phyloP scores from a whole-genome alignment of 2,113 vertebrate genomes.

The Pardalotus punctatus region DNA sequence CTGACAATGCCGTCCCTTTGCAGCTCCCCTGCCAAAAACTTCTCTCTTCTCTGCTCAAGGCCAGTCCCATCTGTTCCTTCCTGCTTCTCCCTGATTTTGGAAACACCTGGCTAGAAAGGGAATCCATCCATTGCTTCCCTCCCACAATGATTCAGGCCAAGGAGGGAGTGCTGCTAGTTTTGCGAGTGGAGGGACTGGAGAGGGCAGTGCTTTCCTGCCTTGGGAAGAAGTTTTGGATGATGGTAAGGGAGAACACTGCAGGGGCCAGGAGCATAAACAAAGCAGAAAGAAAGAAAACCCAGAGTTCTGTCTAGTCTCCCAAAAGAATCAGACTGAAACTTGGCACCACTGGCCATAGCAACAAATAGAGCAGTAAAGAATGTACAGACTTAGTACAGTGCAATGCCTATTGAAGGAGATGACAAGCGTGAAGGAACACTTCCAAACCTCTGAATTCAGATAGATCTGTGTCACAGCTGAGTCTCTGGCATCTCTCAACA shows the following conservation, averaged over 20 bases:
- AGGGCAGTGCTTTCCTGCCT: not conserved
- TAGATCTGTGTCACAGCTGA: conserved; percentile 9
- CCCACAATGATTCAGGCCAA: not conserved
- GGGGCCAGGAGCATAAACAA: not conserved
- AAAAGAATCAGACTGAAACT: conserved; percentile 10
- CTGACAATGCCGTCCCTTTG: not conserved
- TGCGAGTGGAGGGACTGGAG: not conserved
- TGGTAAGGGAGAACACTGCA: not conserved
- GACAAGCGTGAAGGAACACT: conserved; percentile 14
- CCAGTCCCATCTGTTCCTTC: not conserved
- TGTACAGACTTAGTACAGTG: conserved; percentile 44
- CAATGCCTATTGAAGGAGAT: conserved; percentile 18
- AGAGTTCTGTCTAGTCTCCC: not conserved
- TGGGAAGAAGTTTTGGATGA: not conserved
- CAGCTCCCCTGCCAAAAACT: not conserved
- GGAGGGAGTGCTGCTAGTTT: not conserved
- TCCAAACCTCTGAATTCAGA: conserved; percentile 31
- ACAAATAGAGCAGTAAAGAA: conserved; percentile 55
- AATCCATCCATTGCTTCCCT: not conserved
- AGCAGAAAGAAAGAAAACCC: conserved; percentile 22
- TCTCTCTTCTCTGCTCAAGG: not conserved
- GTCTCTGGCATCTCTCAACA: conserved; percentile 9
- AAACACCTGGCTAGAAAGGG: not conserved
- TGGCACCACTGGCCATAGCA: conserved; percentile 45
- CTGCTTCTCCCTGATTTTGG: not conserved